Base-by-base conservation (phyloP, 2,888 invertebrate species). In the Embidobia sp. region DNA sequence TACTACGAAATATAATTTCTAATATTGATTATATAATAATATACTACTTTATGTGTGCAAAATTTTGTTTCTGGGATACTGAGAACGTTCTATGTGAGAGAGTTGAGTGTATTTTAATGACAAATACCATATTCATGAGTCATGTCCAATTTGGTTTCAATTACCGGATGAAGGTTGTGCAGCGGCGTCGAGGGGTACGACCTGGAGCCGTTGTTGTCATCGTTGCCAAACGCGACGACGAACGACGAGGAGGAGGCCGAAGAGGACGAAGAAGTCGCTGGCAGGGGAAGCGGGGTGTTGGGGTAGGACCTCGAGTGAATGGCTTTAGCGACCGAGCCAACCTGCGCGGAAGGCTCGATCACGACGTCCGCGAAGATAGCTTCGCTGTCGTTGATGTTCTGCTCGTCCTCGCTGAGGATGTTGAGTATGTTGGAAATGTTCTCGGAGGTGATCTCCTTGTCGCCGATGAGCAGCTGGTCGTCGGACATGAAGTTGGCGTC, bases 141-240 rank as follows among this genome's bases (percentile, higher is more conserved):
- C n/a, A n/a, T n/a, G n/a, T n/a, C n/a, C n/a, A n/a, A n/a, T n/a
- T n/a, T n/a, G n/a, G n/a, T n/a, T n/a, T n/a, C n/a, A n/a, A n/a
- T n/a, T n/a, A n/a, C n/a, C n/a, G n/a, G n/a, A n/a, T n/a, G n/a
- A n/a, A n/a, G n/a, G 22, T 83, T 85, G 48, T 88, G 87, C 81
- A 93, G 91, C 10, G 95, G 95, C 11, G 94, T 94, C 1, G 94
- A 94, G 16, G 95, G 95, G 89, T 95, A 95, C 0, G 95, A 95
- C 85, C 94, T 93, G 8, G 94, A 94, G 1, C 85, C 86, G 55
- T 85, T 86, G 55, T 84, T 85, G 15, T 88, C 87, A 16, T 89
- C 88, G 1, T 84, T 72, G 27, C 85, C 86, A n/a, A 84, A 80
- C 6, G 83, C 70, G 5, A 84, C 78, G 40, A 83, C 87, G 2